Evolutionary conservation across 2,888 invertebrate genomes (phyloP), one percentile per base, ranked within the genome.

Genomic region (Orthosia cruda): DNA sequence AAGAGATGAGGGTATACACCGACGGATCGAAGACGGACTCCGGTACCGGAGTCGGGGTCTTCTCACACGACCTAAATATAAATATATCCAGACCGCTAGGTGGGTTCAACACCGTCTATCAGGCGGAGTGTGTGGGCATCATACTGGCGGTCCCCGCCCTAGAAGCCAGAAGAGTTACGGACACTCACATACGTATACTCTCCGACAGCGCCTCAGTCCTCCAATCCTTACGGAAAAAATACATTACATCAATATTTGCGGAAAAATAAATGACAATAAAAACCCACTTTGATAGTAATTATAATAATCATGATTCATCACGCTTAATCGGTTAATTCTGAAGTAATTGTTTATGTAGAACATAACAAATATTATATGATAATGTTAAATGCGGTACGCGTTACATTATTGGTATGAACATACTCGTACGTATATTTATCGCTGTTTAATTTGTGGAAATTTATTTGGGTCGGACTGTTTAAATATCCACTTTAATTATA

Each of bases 401-500:
- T 52, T 54, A 68, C 58, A 52, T 50, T 73, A 61, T 79, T 52
- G 63, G 63, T 78, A 78, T 32, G 40, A 65, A 65, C 61, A 66
- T 32, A 50, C 26, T 61, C 40, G 54, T 54, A 47, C 26, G 32
- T 69, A 66, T 70, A 72, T 79, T 74, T 77, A 80, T 71, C n/a
- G 54, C 61, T 61, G 62, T 79, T 84, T 85, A 82, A 84, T 84
- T 74, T 75, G 65, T 55, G 54, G 4, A 58, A n/a, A n/a, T n/a
- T n/a, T n/a, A n/a, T n/a, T n/a, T n/a, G n/a, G n/a, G n/a, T n/a
- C n/a, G n/a, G n/a, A n/a, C n/a, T n/a, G n/a, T n/a, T n/a, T n/a
- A n/a, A n/a, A n/a, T n/a, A n/a, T n/a, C n/a, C n/a, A n/a, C n/a
- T n/a, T n/a, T n/a, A n/a, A n/a, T n/a, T n/a, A n/a, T n/a, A n/a